phyloP scores from a whole-genome alignment of 1,140 invertebrate genomes.

The Galendromus occidentalis region DNA sequence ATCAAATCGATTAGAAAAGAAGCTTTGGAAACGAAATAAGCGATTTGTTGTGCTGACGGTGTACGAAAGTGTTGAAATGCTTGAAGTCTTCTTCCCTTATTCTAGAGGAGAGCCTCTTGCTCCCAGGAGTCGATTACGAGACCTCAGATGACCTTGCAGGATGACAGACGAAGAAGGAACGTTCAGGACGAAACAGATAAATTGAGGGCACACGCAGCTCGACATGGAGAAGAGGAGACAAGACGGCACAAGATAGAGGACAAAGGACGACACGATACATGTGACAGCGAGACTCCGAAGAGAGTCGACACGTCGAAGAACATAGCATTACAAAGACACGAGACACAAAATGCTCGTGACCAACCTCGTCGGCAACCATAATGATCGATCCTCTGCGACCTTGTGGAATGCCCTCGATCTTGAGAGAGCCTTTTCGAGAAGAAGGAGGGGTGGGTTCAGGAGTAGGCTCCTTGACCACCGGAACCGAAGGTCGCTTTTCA shows the following conservation, averaged over 20 bases:
- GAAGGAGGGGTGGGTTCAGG: slow-evolving; percentile 16
- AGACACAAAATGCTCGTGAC: slow-evolving; percentile 15
- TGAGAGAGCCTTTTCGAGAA: slow-evolving; percentile 15
- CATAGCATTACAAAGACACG: background rate
- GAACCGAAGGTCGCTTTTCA: slow-evolving; percentile 24
- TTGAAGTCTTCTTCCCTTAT: too few species aligned
- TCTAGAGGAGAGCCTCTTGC: too few species aligned
- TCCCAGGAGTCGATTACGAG: too few species aligned
- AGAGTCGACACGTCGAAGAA: background rate
- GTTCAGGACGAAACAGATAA: too few species aligned
- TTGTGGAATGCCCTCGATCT: background rate
- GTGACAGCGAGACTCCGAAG: background rate
- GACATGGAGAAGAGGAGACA: background rate
- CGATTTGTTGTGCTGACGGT: too few species aligned
- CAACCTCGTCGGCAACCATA: slow-evolving; percentile 81
- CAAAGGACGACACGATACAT: too few species aligned
- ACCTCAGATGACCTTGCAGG: too few species aligned
- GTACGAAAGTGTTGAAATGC: too few species aligned
- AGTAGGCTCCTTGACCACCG: slow-evolving; percentile 19
- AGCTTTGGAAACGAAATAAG: too few species aligned
- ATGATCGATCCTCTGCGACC: slow-evolving; percentile 39
- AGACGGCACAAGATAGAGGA: background rate
- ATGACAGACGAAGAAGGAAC: too few species aligned
- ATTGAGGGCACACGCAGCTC: background rate
- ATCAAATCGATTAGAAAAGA: too few species aligned